A percentile compares a stretch with the other conserved stretches of the same genome.
These are phyloP conservation scores for Galerucella pusilla DNA, from an alignment of 2,888 invertebrate species.

Conservation along the genomic window DNA sequence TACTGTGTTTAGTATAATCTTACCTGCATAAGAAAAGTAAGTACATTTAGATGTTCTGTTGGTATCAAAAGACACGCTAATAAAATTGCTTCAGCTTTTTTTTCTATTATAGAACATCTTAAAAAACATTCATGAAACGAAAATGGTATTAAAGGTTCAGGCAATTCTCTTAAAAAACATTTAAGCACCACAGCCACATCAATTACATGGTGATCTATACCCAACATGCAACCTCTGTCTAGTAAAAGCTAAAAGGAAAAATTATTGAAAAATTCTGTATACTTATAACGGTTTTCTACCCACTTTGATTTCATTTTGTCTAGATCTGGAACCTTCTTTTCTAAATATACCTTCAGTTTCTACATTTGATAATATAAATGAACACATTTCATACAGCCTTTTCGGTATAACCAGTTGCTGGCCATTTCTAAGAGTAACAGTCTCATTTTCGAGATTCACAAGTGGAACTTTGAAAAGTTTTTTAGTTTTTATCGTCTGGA, in stretches of 20 bases:
- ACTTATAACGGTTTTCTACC: background rate
- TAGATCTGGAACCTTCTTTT: conserved; percentile 85
- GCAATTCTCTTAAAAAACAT: conserved; percentile 84
- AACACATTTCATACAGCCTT: conserved; percentile 78
- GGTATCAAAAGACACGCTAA: conserved; percentile 79
- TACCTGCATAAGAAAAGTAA: conserved; percentile 86
- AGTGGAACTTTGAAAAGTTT: conserved; percentile 70
- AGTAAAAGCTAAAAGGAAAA: conserved; percentile 70
- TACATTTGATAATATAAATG: conserved; percentile 75
- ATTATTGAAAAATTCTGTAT: background rate
- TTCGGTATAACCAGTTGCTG: conserved; percentile 78
- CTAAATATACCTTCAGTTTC: conserved; percentile 87
- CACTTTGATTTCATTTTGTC: conserved; percentile 86
- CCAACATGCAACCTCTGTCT: conserved; percentile 78
- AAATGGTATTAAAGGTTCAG: conserved; percentile 84
- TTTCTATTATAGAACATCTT: conserved; percentile 72
- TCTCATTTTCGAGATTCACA: conserved; percentile 67
- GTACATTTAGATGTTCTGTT: conserved; percentile 78
- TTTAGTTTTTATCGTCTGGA: conserved; percentile 58
- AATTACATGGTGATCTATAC: conserved; percentile 79
- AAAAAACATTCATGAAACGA: conserved; percentile 81
- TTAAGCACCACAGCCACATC: conserved; percentile 90
- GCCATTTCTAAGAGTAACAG: conserved; percentile 74
- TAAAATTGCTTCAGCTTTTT: conserved; percentile 73
- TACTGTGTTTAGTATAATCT: conserved; percentile 19